Base-by-base conservation (phyloP, 2,888 invertebrate species). In the Chromoteleia sp. region DNA sequence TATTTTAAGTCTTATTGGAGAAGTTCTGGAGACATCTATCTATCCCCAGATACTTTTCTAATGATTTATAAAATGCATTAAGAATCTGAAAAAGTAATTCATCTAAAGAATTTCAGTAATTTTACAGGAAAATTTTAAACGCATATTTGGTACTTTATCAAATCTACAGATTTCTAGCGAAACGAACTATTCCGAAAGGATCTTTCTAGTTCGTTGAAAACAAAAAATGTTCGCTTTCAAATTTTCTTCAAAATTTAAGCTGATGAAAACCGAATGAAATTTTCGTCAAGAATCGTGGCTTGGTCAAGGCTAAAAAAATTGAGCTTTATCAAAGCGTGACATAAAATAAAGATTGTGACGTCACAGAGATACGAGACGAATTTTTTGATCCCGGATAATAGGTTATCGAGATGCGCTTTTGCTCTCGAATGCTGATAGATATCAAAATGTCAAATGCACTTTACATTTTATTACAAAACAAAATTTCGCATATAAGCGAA, bases 311-410 rank as follows among this genome's bases (percentile, higher is more conserved):
- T 63, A 12, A 54, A 74, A 56, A 65, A 30, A 15, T 41, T 33
- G 45, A 36, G 36, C 39, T 58, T 67, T 75, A 75, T 75, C 65
- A 58, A 67, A 48, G 50, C 43, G 30, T 30, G 63, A 48, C 63
- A 74, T 63, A 65, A 74, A 63, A 17, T 74, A 36, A 67, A 75
- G 75, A 58, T 50, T 21, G 25, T 45, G 50, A 52, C 65, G 56
- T 74, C 58, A 67, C 39, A 7, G 3, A n/a, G 65, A 75, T 67
- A 68, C 15, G 81, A 84, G 82, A 65, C 82, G 77, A 79, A 82
- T 82, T 83, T 83, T 76, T 78, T 88, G 87, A 88, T 86, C 87
- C 85, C 86, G 86, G 85, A 86, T 85, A 84, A 83, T 79, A 84
- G 87, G 87, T 88, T 86, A 88, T 88, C 88, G 84, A 85, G 73